phyloP scores from a whole-genome alignment of 2,888 invertebrate genomes.

The Dryomyza anilis region DNA sequence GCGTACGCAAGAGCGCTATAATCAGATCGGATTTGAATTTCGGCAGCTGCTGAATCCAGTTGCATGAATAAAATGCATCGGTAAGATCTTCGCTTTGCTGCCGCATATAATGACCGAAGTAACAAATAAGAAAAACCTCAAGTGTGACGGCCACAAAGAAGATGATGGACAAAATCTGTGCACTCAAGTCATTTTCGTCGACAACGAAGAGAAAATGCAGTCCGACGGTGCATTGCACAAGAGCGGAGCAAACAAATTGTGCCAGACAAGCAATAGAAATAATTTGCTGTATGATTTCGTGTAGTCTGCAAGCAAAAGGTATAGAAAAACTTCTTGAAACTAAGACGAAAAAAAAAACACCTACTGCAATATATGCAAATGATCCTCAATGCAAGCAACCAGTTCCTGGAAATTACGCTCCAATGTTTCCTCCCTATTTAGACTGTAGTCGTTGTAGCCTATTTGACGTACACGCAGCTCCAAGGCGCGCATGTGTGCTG shows the following conservation, averaged over 20 bases:
- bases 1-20: constrained; percentile 64
- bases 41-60: constrained; percentile 64
- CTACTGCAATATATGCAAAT: constrained; percentile 45
- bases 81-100: constrained; percentile 63
- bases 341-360: neutral
- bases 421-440: constrained; percentile 12
- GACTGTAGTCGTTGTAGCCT: constrained; percentile 32
- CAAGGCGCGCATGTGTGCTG: constrained; percentile 50
- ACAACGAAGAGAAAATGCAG: constrained; percentile 62
- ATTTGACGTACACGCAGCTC: constrained; percentile 47
- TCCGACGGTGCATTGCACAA: constrained; percentile 58
- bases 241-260: constrained; percentile 63
- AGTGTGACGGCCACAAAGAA: constrained; percentile 64
- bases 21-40: constrained; percentile 61
- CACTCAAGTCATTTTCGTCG: constrained; percentile 45
- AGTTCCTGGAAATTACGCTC: constrained; percentile 38
- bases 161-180: constrained; percentile 48
- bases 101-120: constrained; percentile 65
- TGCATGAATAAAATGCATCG: constrained; percentile 63
- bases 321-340: constrained; percentile 26
- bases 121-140: constrained; percentile 65
- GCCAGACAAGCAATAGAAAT: constrained; percentile 65
- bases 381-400: constrained; percentile 48
- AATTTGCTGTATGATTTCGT: constrained; percentile 62
- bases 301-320: too few relatives aligned